phyloP scores from a whole-genome alignment of 1,140 invertebrate species.

The Drosophila kanapiae region DNA sequence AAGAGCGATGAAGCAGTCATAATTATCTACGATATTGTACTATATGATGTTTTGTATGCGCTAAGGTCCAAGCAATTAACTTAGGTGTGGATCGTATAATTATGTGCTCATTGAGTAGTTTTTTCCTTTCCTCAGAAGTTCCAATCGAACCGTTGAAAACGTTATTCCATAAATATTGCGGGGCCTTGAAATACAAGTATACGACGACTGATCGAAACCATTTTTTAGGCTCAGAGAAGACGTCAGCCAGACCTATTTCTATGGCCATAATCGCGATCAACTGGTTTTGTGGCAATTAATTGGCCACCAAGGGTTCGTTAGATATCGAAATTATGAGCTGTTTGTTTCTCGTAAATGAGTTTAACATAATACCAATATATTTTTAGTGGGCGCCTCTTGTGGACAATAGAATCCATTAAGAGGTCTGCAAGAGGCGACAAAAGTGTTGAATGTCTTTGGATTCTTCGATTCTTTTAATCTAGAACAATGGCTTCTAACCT shows the following conservation, averaged over 20 bases:
- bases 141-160: neutral
- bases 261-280: conserved; percentile 35
- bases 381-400: conserved; percentile 18
- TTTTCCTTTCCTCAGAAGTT: conserved; percentile 8
- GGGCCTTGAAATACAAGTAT: conserved; percentile 23
- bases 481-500: conserved; percentile 51
- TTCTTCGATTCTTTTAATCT: conserved; percentile 17
- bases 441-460: neutral
- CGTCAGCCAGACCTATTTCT: conserved; percentile 51
- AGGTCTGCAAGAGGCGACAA: conserved; percentile 3
- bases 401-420: conserved; percentile 17
- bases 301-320: conserved; percentile 45
- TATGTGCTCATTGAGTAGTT: conserved; percentile 1
- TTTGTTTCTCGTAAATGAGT: conserved; percentile 20
- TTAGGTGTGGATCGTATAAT: conserved; percentile 42
- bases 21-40: conserved; percentile 20
- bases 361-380: conserved; percentile 20
- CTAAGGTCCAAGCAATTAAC: conserved; percentile 37
- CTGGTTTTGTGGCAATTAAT: conserved; percentile 43
- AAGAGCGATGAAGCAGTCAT: conserved; percentile 32
- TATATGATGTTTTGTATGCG: neutral
- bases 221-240: conserved; percentile 29
- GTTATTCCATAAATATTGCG: conserved; percentile 13
- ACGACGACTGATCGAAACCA: conserved; percentile 3
- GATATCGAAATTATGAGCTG: conserved; percentile 30